These are phyloP conservation scores for Dynastes tityus DNA, from an alignment of 2,888 invertebrate species.

Conservation along the genomic window DNA sequence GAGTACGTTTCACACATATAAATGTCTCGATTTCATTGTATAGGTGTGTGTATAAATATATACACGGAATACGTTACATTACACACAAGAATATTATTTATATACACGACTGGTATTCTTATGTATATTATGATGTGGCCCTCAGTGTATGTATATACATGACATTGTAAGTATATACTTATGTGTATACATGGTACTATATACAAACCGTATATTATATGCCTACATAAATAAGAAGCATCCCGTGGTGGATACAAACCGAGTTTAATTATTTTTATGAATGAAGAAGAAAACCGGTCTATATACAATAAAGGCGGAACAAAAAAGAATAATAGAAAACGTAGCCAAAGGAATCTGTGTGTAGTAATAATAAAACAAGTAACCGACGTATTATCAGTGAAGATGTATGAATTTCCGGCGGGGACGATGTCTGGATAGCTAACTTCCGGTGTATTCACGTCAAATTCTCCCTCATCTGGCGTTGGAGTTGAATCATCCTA, in stretches of 20 bases:
- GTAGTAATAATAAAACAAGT: constrained; percentile 42
- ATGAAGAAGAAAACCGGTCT: constrained; percentile 42
- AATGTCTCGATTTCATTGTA: background rate
- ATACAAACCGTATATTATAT: constrained; percentile 30
- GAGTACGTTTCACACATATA: background rate
- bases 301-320: constrained; percentile 20
- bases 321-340: constrained; percentile 47
- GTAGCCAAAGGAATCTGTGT: constrained; percentile 46
- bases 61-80: background rate
- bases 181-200: background rate
- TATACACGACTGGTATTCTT: background rate
- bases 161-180: no score
- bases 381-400: constrained; percentile 50
- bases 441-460: constrained; percentile 67
- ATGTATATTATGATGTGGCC: background rate
- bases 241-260: constrained; percentile 36
- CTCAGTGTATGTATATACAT: no score
- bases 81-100: background rate
- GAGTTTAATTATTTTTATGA: constrained; percentile 45
- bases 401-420: constrained; percentile 61
- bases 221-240: constrained; percentile 27
- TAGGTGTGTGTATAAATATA: background rate
- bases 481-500: constrained; percentile 50
- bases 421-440: constrained; percentile 63
- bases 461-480: constrained; percentile 55